Evolutionary conservation across 2,888 invertebrate species (phyloP).

Genomic region (Blastobasis adustella): DNA sequence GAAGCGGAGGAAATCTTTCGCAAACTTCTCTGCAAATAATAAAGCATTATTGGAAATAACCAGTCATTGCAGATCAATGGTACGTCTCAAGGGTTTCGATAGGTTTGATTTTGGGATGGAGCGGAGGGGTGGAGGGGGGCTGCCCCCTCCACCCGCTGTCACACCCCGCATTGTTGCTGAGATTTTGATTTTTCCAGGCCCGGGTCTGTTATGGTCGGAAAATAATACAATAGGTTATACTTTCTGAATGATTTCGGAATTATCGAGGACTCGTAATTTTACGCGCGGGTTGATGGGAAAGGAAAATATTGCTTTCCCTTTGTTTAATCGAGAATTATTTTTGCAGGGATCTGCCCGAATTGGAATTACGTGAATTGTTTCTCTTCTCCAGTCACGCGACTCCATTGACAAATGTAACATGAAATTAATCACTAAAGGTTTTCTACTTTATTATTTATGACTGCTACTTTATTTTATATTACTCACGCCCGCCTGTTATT

Average conservation of each 20-base stretch:
- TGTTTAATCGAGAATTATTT: neutral
- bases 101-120: no score
- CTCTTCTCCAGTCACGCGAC: no score
- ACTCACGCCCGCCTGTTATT: no score
- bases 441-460: no score
- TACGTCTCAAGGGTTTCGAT: conserved; percentile 5
- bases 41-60: conserved; percentile 16
- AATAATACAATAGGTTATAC: neutral
- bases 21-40: conserved; percentile 2
- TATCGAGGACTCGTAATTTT: neutral
- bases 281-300: neutral
- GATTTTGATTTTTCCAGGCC: neutral
- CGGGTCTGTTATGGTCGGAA: neutral
- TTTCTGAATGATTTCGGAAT: conserved; percentile 1
- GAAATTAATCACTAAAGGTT: no score
- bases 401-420: no score
- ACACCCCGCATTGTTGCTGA: neutral
- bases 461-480: no score
- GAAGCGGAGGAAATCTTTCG: no score
- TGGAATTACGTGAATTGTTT: no score
- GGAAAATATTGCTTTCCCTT: neutral
- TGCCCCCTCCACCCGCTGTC: no score
- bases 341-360: neutral
- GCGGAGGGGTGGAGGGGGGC: no score
- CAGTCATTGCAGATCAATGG: conserved; percentile 22